These are phyloP conservation scores for Dinocampus coccinellae DNA, from an alignment of 2,888 invertebrate genomes.

Conservation along the genomic window DNA sequence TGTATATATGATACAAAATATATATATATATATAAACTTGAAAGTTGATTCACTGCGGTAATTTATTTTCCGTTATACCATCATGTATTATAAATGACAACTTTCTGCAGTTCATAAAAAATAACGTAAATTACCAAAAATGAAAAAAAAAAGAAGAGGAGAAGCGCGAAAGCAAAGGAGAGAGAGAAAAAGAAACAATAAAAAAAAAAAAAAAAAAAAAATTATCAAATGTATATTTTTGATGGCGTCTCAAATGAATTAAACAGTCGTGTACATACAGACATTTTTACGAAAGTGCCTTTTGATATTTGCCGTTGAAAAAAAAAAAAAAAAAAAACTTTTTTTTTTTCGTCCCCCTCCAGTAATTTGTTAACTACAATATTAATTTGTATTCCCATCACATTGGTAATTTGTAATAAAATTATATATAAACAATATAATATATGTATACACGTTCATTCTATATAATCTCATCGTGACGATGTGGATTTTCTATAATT, in stretches of 20 bases:
- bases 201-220: too few relatives aligned
- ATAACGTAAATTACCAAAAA: constrained; percentile 58
- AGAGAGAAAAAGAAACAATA: too few relatives aligned
- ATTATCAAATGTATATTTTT: constrained; percentile 52
- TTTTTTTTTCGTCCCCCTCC: too few relatives aligned
- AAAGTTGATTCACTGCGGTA: neutral
- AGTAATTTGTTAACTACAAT: constrained; percentile 45
- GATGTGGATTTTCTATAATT: neutral
- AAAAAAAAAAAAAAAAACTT: too few relatives aligned
- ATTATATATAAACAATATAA: neutral
- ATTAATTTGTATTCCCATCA: constrained; percentile 10
- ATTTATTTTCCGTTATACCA: neutral
- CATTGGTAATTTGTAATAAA: constrained; percentile 7
- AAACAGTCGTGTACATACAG: constrained; percentile 52
- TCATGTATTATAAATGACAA: neutral
- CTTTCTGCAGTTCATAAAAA: constrained; percentile 51
- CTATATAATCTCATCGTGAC: neutral
- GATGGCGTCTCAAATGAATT: constrained; percentile 48
- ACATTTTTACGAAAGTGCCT: constrained; percentile 44
- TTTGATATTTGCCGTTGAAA: constrained; percentile 59
- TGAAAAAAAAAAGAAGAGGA: too few relatives aligned
- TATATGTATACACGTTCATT: neutral
- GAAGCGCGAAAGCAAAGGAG: too few relatives aligned
- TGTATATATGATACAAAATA: neutral
- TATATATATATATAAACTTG: neutral